Evolutionary conservation across 2,888 invertebrate genomes (phyloP).

Genomic region (Lobophora halterata): DNA sequence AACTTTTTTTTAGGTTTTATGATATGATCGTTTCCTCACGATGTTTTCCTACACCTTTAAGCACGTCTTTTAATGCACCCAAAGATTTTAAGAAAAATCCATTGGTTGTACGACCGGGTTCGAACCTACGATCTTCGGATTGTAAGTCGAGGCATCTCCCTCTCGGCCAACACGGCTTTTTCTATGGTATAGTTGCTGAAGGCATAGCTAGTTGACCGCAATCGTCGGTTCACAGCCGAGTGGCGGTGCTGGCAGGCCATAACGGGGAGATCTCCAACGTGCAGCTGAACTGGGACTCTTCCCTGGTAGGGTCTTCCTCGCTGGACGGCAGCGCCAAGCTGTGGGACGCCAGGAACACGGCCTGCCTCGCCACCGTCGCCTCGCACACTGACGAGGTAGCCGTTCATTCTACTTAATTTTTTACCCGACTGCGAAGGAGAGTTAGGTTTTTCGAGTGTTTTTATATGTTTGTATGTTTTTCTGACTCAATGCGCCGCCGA

Average conservation of each 20-base stretch:
- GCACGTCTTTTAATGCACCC: no score
- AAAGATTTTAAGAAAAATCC: no score
- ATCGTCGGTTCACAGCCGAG: slow-evolving; percentile 61
- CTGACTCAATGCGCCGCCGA: no score
- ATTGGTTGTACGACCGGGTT: no score
- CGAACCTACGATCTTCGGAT: no score
- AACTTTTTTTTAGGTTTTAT: no score
- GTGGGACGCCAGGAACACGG: slow-evolving; percentile 83
- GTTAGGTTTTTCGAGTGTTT: background rate
- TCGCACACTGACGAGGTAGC: slow-evolving; percentile 83
- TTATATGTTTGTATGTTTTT: no score
- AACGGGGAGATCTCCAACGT: slow-evolving; percentile 85
- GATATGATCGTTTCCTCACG: no score
- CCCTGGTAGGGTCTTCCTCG: slow-evolving; percentile 85
- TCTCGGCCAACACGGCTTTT: no score
- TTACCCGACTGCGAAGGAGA: background rate
- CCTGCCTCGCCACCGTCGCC: slow-evolving; percentile 80
- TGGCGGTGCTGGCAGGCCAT: slow-evolving; percentile 82
- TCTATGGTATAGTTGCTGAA: no score
- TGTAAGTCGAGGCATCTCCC: no score
- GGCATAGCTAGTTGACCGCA: background rate
- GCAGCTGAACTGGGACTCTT: slow-evolving; percentile 84
- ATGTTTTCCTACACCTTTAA: no score
- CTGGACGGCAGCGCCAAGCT: slow-evolving; percentile 85
- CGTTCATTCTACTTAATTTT: background rate